These are phyloP conservation scores for Drosophila suboccidentalis DNA, from an alignment of 2,888 invertebrate genomes.

Conservation along the genomic window DNA sequence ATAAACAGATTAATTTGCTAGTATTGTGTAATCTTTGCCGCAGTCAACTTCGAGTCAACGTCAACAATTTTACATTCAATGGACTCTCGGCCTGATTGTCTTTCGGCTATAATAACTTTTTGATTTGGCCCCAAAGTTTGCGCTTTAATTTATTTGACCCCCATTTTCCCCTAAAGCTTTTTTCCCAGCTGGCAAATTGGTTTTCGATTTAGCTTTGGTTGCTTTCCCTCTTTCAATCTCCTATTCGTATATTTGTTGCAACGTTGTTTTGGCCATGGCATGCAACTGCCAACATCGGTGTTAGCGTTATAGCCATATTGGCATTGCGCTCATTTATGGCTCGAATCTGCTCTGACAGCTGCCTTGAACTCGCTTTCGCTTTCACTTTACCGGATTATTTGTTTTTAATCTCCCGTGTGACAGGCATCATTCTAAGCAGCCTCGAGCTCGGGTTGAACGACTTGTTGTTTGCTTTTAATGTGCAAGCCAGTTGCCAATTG, in stretches of 20 bases:
- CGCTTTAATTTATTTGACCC: slow-evolving; percentile 59
- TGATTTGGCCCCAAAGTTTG: slow-evolving; percentile 70
- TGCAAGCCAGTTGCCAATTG: slow-evolving; percentile 30
- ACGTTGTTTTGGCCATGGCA: slow-evolving; percentile 33
- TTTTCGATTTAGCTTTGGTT: slow-evolving; percentile 66
- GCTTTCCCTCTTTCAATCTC: slow-evolving; percentile 2
- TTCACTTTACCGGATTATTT: slow-evolving; percentile 57
- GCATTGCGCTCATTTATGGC: slow-evolving; percentile 66
- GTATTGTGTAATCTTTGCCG: slow-evolving; percentile 71
- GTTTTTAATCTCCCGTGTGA: slow-evolving; percentile 68
- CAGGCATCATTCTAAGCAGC: slow-evolving; percentile 37
- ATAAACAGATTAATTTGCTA: slow-evolving; percentile 79
- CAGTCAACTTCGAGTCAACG: slow-evolving; percentile 31
- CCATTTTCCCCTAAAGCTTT: slow-evolving; percentile 43
- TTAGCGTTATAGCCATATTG: slow-evolving; percentile 43
- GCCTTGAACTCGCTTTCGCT: slow-evolving; percentile 50
- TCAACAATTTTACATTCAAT: slow-evolving; percentile 36
- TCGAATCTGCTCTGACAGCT: slow-evolving; percentile 10
- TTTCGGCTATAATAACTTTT: slow-evolving; percentile 71
- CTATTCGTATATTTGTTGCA: slow-evolving; percentile 33
- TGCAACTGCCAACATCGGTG: slow-evolving; percentile 58
- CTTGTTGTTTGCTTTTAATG: slow-evolving; percentile 12
- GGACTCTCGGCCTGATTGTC: slow-evolving; percentile 53
- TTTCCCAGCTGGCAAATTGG: slow-evolving; percentile 62
- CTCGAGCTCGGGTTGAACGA: slow-evolving; percentile 4